Conservation (phyloP, 2,113 vertebrate genomes). For the Antennarius striatus region DNA sequence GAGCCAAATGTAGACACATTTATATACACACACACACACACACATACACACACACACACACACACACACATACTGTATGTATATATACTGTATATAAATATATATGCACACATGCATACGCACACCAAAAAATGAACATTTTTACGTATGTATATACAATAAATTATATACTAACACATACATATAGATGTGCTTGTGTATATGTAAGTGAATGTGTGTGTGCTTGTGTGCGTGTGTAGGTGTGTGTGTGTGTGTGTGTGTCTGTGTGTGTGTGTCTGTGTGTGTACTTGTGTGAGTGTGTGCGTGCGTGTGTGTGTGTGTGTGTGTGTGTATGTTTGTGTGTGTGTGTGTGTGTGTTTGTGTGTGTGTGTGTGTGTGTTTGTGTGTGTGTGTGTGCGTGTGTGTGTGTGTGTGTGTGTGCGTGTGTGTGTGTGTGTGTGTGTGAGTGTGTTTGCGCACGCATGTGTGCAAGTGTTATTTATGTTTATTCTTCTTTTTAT, state of each 20-base stretch:
- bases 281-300: too few relatives aligned
- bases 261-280: conserved; percentile 31
- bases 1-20: too few relatives aligned
- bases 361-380: conserved; percentile 43
- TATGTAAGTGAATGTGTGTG: too few relatives aligned
- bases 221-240: conserved; percentile 25
- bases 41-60: too few relatives aligned
- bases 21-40: neutral
- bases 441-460: too few relatives aligned
- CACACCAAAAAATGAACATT: too few relatives aligned
- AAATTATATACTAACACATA: too few relatives aligned
- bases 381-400: conserved; percentile 24
- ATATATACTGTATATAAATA: too few relatives aligned
- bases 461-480: neutral
- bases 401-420: neutral
- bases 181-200: too few relatives aligned
- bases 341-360: too few relatives aligned
- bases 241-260: conserved; percentile 30
- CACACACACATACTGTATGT: neutral
- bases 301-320: conserved; percentile 18
- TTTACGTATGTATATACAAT: too few relatives aligned
- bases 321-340: conserved; percentile 34
- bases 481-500: conserved; percentile 23
- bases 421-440: conserved; percentile 49
- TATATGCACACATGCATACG: too few relatives aligned